Evolutionary conservation across 2,113 vertebrate species (phyloP), one percentile per base, ranked within the genome.

Genomic region (Bolborhynchus lineola): DNA sequence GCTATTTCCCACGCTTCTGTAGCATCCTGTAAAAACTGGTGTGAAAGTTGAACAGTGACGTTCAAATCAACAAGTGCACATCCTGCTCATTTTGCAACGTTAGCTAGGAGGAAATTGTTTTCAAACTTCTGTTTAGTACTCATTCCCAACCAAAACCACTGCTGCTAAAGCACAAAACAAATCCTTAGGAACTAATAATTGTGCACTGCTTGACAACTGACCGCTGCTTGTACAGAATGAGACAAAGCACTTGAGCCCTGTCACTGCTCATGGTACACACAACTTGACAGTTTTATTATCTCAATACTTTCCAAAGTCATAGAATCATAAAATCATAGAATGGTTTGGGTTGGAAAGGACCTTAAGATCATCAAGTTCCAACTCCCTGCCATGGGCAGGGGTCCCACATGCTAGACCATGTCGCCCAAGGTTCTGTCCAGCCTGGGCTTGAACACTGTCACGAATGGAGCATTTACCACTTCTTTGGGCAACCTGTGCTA

Each of bases 51-150:
- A 92, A 24, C 21, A 33, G 31, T 92, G 92, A 93, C 60, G 35
- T 70, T 41, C 42, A 59, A 74, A 33, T 14, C 57, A 74, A 24
- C 14, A n/a, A 81, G 24, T 83, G 79, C 75, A 88, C 88, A 94
- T 95, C 92, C 85, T 95, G 79, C 71, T 83, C 50, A 25, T 97
- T 88, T 94, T 95, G 87, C 88, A 97, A 96, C 11, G 16, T 3
- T 1, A 71, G 23, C 39, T 78, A 88, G 64, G 75, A 93, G 95
- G 93, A 96, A 97, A 60, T 21, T 7, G 37, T 23, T 75, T 78
- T 87, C 67, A 46, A 31, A n/a, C 16, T 31, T 29, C 5, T 39
- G n/a, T 77, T 77, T 85, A 57, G 87, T 63, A 93, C 95, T 5
- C 10, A 7, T 82, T 63, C 63, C 74, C 33, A 8, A 52, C 41